Evolutionary conservation across 2,888 invertebrate species (phyloP).

Genomic region (Conops quadrifasciatus): DNA sequence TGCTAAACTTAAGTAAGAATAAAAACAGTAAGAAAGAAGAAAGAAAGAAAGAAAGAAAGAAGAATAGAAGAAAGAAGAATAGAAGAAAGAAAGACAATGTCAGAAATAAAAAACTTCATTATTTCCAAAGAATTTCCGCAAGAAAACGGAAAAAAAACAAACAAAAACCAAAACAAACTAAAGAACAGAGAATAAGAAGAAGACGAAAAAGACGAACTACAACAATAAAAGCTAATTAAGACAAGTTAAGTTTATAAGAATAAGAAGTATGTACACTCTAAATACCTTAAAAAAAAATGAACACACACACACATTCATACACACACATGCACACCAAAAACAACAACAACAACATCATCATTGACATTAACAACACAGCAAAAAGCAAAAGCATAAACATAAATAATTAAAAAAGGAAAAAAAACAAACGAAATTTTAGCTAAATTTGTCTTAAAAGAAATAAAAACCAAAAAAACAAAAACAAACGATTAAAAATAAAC

Average conservation of each 20-base stretch:
- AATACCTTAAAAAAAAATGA: background rate
- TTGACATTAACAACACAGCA: background rate
- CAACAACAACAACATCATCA: background rate
- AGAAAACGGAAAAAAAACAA: too few relatives aligned
- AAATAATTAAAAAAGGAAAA: constrained; percentile 3
- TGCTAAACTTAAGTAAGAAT: background rate
- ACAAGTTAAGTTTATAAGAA: background rate
- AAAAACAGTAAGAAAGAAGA: background rate
- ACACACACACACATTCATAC: background rate
- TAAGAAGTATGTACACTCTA: background rate
- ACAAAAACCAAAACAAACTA: too few relatives aligned
- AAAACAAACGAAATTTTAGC: constrained; percentile 4
- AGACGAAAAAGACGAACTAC: too few relatives aligned
- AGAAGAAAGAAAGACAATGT: too few relatives aligned
- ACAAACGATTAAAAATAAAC: background rate
- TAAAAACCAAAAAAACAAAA: too few relatives aligned
- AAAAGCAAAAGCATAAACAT: background rate
- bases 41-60: background rate
- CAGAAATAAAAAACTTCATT: too few relatives aligned
- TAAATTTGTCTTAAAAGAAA: background rate
- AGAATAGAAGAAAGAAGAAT: too few relatives aligned
- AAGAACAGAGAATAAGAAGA: too few relatives aligned
- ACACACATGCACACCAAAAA: too few relatives aligned
- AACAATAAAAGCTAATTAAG: background rate
- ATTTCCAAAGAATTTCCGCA: too few relatives aligned